Percentiles rank a stretch among this genome's conserved stretches.
Evolutionary conservation across 23 tunicate genomes (phyloP).

Genomic region (Ascidia mentula): DNA sequence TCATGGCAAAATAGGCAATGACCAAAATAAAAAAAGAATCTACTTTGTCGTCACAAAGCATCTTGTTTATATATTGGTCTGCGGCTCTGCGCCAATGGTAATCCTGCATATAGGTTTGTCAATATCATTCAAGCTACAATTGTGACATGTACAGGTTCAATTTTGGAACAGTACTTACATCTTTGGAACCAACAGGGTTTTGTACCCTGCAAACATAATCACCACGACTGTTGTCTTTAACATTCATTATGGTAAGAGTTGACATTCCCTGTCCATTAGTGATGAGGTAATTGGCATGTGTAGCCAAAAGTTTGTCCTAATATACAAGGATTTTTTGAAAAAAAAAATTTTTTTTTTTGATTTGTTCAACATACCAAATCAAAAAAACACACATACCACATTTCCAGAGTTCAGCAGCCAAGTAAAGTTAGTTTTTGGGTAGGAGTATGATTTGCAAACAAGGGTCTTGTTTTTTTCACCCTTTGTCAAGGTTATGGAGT

Average conservation of each 20-base stretch:
- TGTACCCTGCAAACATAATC: constrained; percentile 15
- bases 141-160: no score
- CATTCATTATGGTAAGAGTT: constrained; percentile 9
- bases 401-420: constrained; percentile 10
- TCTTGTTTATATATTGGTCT: no score
- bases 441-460: constrained; percentile 3
- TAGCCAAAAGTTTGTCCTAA: constrained; percentile 4
- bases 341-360: not conserved
- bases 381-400: not conserved
- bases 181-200: constrained; percentile 9
- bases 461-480: constrained; percentile 1
- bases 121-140: no score
- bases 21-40: no score
- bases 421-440: constrained; percentile 8
- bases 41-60: no score
- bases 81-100: no score
- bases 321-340: no score
- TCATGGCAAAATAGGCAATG: no score
- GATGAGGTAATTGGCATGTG: not conserved
- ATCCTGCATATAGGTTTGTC: no score
- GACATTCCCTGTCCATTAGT: not conserved
- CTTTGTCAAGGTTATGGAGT: constrained; percentile 2
- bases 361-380: not conserved
- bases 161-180: not conserved
- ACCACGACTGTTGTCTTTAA: not conserved